Percentiles rank a stretch among this genome's conserved stretches.
Conservation (phyloP, 2,797 vertebrate genomes). For the Prunella strophiata region DNA sequence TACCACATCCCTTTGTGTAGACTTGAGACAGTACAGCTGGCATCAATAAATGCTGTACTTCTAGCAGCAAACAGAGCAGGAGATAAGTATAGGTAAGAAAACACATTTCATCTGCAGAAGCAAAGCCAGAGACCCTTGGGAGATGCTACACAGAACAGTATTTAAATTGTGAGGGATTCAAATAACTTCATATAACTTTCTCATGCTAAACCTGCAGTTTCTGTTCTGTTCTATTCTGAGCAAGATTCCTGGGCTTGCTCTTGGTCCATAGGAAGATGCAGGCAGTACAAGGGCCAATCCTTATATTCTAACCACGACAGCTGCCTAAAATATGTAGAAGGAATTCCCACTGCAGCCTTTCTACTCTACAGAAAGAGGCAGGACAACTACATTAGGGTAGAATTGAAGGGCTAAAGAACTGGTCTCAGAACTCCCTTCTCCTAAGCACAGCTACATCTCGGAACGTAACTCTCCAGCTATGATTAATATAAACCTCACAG, state of each 20-base stretch:
- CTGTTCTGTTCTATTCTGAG: not conserved
- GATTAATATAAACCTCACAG: constrained; percentile 21
- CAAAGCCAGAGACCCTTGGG: not conserved
- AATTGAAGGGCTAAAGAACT: not conserved
- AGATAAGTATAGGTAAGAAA: not conserved
- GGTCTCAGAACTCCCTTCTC: not conserved
- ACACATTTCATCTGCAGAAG: not conserved
- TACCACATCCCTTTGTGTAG: not conserved
- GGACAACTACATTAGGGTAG: not conserved
- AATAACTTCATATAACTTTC: not conserved
- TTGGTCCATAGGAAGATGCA: not conserved
- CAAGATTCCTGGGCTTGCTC: not conserved
- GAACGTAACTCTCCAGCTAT: not conserved
- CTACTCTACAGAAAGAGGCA: not conserved
- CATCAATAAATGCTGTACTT: not conserved
- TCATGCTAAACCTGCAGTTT: not conserved
- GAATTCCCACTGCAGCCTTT: not conserved
- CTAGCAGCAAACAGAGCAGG: not conserved
- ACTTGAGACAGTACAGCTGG: not conserved
- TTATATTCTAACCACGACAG: not conserved
- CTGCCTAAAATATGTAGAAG: not conserved
- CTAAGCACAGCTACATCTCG: not conserved
- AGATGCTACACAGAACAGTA: not conserved
- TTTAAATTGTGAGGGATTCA: not conserved
- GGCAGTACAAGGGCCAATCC: not conserved